phyloP scores from a whole-genome alignment of 2,888 invertebrate genomes.

The Tubiluchus corallicola region DNA sequence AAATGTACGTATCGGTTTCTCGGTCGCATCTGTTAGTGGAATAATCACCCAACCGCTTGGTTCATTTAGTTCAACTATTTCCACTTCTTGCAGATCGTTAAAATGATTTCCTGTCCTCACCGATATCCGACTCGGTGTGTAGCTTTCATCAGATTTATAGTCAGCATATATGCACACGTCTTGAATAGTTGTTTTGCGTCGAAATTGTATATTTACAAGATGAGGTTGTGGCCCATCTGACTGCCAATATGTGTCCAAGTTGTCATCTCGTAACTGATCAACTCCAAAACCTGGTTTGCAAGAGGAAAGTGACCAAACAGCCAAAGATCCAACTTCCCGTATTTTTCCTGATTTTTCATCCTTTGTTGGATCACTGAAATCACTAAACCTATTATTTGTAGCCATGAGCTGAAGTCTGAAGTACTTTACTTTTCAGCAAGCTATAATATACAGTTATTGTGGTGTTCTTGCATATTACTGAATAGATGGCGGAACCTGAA shows the following conservation, averaged over 20 bases:
- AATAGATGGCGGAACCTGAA: no score
- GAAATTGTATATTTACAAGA: slow-evolving; percentile 87
- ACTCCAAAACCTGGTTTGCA: slow-evolving; percentile 99
- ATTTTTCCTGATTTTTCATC: slow-evolving; percentile 42
- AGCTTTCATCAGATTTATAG: slow-evolving; percentile 94
- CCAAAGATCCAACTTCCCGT: slow-evolving; percentile 71
- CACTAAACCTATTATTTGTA: no score
- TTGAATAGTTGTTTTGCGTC: slow-evolving; percentile 77
- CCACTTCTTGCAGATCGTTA: slow-evolving; percentile 86
- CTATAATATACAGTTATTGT: no score
- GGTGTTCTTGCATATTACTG: no score
- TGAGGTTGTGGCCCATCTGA: slow-evolving; percentile 97
- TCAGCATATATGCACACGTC: slow-evolving; percentile 94
- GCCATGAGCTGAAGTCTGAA: no score
- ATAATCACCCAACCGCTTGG: slow-evolving; percentile 93
- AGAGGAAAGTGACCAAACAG: slow-evolving; percentile 93
- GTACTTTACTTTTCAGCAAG: no score
- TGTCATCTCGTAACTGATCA: slow-evolving; percentile 81
- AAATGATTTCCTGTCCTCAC: slow-evolving; percentile 85
- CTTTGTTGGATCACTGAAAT: slow-evolving; percentile 38
- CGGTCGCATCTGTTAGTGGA: slow-evolving; percentile 61
- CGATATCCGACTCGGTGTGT: slow-evolving; percentile 82
- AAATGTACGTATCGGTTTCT: slow-evolving; percentile 74
- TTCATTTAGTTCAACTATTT: slow-evolving; percentile 77
- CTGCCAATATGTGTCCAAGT: slow-evolving; percentile 97